A percentile compares a stretch with the other conserved stretches of the same genome.
Evolutionary conservation across 2,797 vertebrate genomes (phyloP).

Genomic region (Hippoglossus hippoglossus): DNA sequence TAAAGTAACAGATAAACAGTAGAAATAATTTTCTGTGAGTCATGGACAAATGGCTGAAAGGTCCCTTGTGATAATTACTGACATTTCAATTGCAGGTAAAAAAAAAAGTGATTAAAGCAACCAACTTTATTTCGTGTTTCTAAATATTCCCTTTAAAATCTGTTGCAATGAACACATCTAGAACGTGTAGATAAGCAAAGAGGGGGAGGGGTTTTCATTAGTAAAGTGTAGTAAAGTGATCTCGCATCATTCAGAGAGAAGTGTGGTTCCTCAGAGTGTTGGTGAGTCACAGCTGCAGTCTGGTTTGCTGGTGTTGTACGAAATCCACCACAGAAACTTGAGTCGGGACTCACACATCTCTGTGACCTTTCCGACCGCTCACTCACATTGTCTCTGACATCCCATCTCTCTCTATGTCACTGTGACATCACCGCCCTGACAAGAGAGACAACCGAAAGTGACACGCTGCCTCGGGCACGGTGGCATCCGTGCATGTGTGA

Average conservation of each 20-base stretch:
- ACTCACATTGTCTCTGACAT: constrained; percentile 9
- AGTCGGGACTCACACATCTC: constrained; percentile 11
- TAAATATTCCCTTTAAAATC: too few relatives aligned
- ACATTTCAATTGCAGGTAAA: not conserved
- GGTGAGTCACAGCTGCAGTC: constrained; percentile 20
- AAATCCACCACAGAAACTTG: constrained; percentile 49
- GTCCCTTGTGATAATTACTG: not conserved
- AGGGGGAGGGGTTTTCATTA: not conserved
- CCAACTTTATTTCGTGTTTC: too few relatives aligned
- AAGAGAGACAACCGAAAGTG: constrained; percentile 52
- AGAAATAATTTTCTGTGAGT: not conserved
- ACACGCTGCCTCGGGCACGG: constrained; percentile 2
- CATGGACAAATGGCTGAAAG: not conserved
- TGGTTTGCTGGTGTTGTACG: constrained; percentile 7
- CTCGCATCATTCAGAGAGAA: constrained; percentile 14
- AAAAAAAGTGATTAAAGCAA: not conserved
- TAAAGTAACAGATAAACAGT: too few relatives aligned
- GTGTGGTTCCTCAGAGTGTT: constrained; percentile 18
- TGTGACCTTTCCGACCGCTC: constrained; percentile 8
- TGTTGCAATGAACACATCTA: too few relatives aligned
- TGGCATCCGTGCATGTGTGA: constrained; percentile 37
- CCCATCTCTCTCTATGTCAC: constrained; percentile 24
- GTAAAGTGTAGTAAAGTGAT: constrained; percentile 21
- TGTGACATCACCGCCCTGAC: not conserved
- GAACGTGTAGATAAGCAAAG: not conserved